Evolutionary conservation across 2,797 vertebrate genomes (phyloP), one percentile per base, ranked within the genome.

Genomic region (Buceros bicornis): DNA sequence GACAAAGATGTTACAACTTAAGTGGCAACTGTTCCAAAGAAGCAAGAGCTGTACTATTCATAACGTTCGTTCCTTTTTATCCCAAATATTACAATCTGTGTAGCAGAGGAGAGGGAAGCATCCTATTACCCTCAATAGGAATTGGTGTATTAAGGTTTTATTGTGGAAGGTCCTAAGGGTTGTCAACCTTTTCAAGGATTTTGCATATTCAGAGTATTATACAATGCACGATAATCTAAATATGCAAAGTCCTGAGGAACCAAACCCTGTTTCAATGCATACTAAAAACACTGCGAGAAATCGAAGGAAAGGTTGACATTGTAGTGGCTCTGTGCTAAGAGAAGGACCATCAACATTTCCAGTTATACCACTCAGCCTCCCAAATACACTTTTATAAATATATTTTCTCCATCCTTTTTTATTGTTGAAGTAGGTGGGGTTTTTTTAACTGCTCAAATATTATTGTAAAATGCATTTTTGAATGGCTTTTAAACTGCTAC

Each of bases 241-340:
- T 95, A 92, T 90, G 66, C 72, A 89, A 96, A 97, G 72, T 90
- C 67, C 83, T 81, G 79, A 91, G 87, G 64, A 97, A 47, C 65
- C 31, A 56, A 89, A 28, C 42, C 29, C 31, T 53, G 35, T 93
- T 88, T 96, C 81, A 93, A 47, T 78, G 45, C 65, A 70, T 89
- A 76, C 64, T 73, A 89, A 51, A 93, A 89, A 92, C 47, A 71
- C 45, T 78, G 31, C 1, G 19, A 76, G 64, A 95, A 96, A 94
- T 16, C 82, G 53, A 93, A 93, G 78, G 51, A 65, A 83, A 70
- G 58, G 13, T 26, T 85, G 71, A 86, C 43, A 57, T 62, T 92
- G 43, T 56, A 43, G 60, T 62, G 45, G 6, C 31, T 93, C 24
- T 50, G 3, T 69, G 18, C 77, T 88, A 80, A 45, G 51, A 40